These are phyloP conservation scores for Dryobotodes eremita DNA, from an alignment of 2,888 invertebrate species.

Conservation along the genomic window DNA sequence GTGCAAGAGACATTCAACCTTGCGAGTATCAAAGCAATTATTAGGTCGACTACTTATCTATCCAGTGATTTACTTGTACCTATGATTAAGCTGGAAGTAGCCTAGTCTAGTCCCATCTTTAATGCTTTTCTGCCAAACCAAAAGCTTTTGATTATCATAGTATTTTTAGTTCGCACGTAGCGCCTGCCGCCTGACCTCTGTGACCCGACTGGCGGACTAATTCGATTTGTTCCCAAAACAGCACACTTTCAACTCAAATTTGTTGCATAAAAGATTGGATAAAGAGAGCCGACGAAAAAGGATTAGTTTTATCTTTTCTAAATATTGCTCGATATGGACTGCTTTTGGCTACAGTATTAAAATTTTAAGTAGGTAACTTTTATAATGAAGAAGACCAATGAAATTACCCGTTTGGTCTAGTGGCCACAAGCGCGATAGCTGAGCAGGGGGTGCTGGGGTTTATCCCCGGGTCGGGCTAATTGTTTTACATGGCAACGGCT, in stretches of 20 bases:
- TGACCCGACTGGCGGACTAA: constrained; percentile 22
- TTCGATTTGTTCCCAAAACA: constrained; percentile 49
- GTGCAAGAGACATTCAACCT: too few species aligned
- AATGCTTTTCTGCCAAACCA: neutral
- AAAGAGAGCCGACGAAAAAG: neutral
- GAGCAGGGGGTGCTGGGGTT: neutral
- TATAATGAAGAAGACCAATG: neutral
- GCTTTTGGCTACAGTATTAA: neutral
- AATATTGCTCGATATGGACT: constrained; percentile 25
- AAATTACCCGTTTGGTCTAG: neutral
- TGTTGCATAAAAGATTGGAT: constrained; percentile 45
- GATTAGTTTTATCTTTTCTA: constrained; percentile 25
- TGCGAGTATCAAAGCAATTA: too few species aligned
- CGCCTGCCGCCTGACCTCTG: constrained; percentile 1
- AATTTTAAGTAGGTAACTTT: neutral
- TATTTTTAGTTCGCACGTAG: neutral
- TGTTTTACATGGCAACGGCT: too few species aligned
- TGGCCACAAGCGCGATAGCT: too few species aligned
- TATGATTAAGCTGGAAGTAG: neutral
- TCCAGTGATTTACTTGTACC: neutral
- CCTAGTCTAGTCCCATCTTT: neutral
- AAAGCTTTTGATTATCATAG: neutral
- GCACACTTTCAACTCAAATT: constrained; percentile 7
- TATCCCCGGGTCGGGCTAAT: too few species aligned
- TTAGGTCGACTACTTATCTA: neutral